Base-by-base conservation (phyloP, 2,113 vertebrate species). In the Pithys albifrons region DNA sequence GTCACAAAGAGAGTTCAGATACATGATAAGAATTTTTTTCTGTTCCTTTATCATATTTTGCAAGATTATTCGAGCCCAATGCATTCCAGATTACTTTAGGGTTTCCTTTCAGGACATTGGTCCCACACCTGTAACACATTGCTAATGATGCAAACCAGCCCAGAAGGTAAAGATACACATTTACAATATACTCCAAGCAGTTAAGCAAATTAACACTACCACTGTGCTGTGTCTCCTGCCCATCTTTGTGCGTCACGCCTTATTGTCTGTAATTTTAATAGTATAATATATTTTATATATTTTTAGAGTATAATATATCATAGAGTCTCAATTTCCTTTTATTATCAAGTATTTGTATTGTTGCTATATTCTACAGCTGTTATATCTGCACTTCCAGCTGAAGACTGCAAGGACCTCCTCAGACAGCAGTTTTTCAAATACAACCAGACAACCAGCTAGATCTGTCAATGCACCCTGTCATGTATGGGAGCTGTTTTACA, bases 401-500 rank as follows among this genome's bases (percentile, higher is more conserved):
- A 88, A 88, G 46, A 70, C 6, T 43, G 67, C 6, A 67, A 10
- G 31, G 37, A 33, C 17, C 24, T 66, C 13, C 52, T 79, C 54
- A 73, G 46, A 55, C 12, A 22, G 8, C 1, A 5, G 25, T 72
- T n/a, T 37, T 58, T 72, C 70, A 49, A 37, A 69, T 1, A 58
- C 4, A 3, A 19, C 28, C 19, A 13, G 1, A 14, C 27, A 41
- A 61, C 0, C 19, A 55, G 45, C 4, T 81, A 64, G 35, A 54
- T 29, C 43, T 17, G 43, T 3, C 46, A 25, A 1, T 3, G 12
- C 25, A 27, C 45, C 0, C 1, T 6, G 41, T 11, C 7, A 70
- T 19, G 8, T 14, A 55, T 1, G 3, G 7, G 12, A 49, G 37
- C 41, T 76, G 23, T 37, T 66, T 49, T 16, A 33, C 3, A 19